Percentiles rank a stretch among this genome's conserved stretches.
Conservation (phyloP, 2,888 invertebrate genomes). For the Tineola bisselliella region DNA sequence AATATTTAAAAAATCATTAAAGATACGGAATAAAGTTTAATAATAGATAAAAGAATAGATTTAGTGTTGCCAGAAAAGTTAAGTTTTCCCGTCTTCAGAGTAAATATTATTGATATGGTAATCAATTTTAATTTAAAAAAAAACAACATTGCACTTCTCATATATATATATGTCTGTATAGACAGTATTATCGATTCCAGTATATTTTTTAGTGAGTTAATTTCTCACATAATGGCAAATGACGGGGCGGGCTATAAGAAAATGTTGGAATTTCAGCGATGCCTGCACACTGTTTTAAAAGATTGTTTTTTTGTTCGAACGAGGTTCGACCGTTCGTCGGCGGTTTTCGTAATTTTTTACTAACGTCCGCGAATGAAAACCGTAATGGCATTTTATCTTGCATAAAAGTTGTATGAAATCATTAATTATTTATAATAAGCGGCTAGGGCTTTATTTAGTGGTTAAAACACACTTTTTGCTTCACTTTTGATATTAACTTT, state of each 20-base stretch:
- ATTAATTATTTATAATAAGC: conserved; percentile 69
- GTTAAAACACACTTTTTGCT: conserved; percentile 17
- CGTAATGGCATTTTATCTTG: conserved; percentile 68
- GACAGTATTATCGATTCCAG: conserved; percentile 48
- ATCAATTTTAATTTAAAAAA: too few species aligned
- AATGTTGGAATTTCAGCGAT: conserved; percentile 62
- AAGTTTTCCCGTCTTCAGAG: too few species aligned
- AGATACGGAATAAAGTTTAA: too few species aligned
- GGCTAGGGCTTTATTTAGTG: conserved; percentile 52
- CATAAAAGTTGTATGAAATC: conserved; percentile 61
- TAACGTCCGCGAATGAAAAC: conserved; percentile 54
- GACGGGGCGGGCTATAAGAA: conserved; percentile 56
- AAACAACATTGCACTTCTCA: too few species aligned
- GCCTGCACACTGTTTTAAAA: conserved; percentile 38
- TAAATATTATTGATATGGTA: too few species aligned
- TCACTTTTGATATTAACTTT: too few species aligned
- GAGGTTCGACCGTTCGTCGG: conserved; percentile 52
- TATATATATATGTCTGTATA: background rate
- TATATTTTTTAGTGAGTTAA: conserved; percentile 58
- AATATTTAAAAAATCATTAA: too few species aligned
- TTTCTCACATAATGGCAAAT: conserved; percentile 66
- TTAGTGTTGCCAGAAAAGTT: too few species aligned
- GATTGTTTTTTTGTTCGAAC: conserved; percentile 37
- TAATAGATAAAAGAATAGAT: too few species aligned
- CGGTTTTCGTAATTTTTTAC: conserved; percentile 57